These are phyloP conservation scores for Physocephala rufipes DNA, from an alignment of 2,888 invertebrate genomes.

Conservation along the genomic window DNA sequence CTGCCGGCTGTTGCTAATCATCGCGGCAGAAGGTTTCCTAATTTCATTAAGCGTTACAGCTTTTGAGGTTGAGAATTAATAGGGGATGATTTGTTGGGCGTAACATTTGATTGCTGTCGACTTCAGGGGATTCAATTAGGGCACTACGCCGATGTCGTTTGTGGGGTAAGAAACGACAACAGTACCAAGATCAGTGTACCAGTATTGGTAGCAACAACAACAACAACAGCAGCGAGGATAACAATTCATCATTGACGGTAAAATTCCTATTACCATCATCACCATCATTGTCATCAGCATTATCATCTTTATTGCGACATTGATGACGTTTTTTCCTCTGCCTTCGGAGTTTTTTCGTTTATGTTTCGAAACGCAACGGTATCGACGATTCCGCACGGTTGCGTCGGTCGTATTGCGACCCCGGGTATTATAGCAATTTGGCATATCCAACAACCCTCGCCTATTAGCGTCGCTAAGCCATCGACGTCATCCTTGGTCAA, in stretches of 20 bases:
- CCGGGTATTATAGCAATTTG: conserved; percentile 47
- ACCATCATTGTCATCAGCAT: conserved; percentile 13
- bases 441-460: conserved; percentile 53
- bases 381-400: conserved; percentile 19
- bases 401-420: no score
- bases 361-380: conserved; percentile 13
- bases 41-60: conserved; percentile 54
- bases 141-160: conserved; percentile 31
- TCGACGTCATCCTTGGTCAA: conserved; percentile 60
- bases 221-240: conserved; percentile 3
- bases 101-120: conserved; percentile 59
- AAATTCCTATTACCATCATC: conserved; percentile 23
- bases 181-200: neutral
- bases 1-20: conserved; percentile 51
- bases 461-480: conserved; percentile 51
- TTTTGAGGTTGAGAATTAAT: conserved; percentile 49
- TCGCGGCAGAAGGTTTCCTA: conserved; percentile 59
- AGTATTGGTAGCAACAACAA: neutral
- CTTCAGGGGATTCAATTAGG: conserved; percentile 57
- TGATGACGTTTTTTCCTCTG: conserved; percentile 4
- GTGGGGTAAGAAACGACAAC: conserved; percentile 14
- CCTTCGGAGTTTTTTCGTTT: neutral
- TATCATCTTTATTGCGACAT: conserved; percentile 15
- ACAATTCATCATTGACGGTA: neutral
- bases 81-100: conserved; percentile 57